Evolutionary conservation across 2,888 invertebrate genomes (phyloP).

Genomic region (Noctua pronuba): DNA sequence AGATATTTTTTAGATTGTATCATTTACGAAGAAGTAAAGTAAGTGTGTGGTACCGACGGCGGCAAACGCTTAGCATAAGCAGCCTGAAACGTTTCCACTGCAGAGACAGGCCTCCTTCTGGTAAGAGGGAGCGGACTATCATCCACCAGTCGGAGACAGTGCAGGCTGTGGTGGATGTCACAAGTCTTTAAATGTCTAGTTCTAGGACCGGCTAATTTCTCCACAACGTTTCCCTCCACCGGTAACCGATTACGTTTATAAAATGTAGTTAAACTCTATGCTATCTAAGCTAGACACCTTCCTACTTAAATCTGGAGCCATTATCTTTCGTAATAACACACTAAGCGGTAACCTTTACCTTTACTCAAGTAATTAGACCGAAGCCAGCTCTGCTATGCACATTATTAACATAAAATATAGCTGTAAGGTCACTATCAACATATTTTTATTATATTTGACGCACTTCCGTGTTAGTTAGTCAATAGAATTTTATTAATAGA

Average conservation of each 20-base stretch:
- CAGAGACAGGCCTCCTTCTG: not conserved
- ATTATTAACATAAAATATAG: conserved; percentile 39
- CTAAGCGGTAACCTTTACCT: conserved; percentile 40
- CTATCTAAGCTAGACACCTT: conserved; percentile 4
- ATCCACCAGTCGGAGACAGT: not conserved
- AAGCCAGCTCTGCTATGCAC: conserved; percentile 22
- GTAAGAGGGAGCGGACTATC: not conserved
- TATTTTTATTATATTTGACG: conserved; percentile 36
- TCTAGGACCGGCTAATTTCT: not conserved
- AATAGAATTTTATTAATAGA: conserved; percentile 15
- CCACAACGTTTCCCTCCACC: not conserved
- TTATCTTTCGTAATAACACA: conserved; percentile 33
- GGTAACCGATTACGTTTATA: not conserved
- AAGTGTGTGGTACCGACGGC: no score
- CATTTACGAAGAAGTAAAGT: not conserved
- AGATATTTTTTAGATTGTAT: not conserved
- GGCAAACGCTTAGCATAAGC: not conserved
- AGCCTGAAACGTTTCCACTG: not conserved
- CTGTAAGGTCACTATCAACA: conserved; percentile 42
- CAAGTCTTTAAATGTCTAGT: not conserved
- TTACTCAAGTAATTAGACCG: conserved; percentile 44
- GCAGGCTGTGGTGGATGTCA: not conserved
- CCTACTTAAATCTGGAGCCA: conserved; percentile 26
- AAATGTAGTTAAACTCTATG: not conserved
- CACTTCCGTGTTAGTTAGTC: conserved; percentile 25